A percentile compares a stretch with the other conserved stretches of the same genome.
These are phyloP conservation scores for Coracias cyanogaster DNA, from an alignment of 2,797 vertebrate genomes.

Conservation along the genomic window DNA sequence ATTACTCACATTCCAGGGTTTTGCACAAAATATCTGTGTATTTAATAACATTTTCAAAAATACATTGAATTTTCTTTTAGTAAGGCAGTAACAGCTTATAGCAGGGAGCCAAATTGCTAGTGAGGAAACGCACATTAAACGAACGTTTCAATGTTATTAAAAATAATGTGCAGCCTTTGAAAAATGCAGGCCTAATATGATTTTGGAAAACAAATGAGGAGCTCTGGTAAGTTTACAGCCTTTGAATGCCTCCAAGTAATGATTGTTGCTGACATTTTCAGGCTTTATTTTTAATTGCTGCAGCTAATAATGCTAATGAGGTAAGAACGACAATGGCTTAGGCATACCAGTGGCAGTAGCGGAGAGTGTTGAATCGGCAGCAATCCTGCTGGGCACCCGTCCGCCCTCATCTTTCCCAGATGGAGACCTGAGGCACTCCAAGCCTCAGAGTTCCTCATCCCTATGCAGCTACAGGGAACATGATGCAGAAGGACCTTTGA, in stretches of 20 bases:
- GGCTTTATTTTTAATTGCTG: constrained; percentile 58
- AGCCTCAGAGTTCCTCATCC: not conserved
- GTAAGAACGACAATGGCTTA: not conserved
- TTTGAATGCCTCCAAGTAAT: not conserved
- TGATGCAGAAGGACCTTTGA: not conserved
- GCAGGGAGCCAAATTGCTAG: constrained; percentile 35
- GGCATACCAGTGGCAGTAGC: not conserved
- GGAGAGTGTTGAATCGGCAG: not conserved
- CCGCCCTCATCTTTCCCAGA: not conserved
- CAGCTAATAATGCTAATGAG: constrained; percentile 28
- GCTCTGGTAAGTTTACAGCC: not conserved
- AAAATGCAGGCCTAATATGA: constrained; percentile 48
- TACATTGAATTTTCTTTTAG: constrained; percentile 16
- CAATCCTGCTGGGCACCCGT: rapidly evolving
- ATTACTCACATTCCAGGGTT: constrained; percentile 11
- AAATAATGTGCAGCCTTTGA: constrained; percentile 52
- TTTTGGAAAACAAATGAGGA: constrained; percentile 40
- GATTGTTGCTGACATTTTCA: not conserved
- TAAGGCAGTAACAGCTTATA: constrained; percentile 24
- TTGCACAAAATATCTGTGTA: constrained; percentile 24
- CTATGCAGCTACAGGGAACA: not conserved
- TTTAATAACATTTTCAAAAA: constrained; percentile 58
- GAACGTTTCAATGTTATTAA: constrained; percentile 39
- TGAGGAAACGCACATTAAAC: constrained; percentile 46
- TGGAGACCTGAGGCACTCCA: not conserved